Percentiles rank a stretch among this genome's conserved stretches.
Evolutionary conservation across 2,888 invertebrate genomes (phyloP).

Genomic region (Eupithecia subfuscata): DNA sequence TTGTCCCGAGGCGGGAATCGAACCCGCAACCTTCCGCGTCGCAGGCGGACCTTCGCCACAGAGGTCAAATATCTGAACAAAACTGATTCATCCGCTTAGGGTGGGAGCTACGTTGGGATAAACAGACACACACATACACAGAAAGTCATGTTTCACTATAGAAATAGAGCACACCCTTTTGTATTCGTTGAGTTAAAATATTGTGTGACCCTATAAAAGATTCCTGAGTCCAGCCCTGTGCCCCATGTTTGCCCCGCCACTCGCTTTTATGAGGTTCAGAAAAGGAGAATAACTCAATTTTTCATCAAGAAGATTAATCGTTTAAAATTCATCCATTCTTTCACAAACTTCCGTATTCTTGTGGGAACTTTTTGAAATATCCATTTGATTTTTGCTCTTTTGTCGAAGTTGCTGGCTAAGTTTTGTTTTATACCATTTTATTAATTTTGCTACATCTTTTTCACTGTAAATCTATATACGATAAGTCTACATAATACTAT

Average conservation of each 20-base stretch:
- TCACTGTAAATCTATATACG: neutral
- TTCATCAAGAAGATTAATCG: slow-evolving; percentile 76
- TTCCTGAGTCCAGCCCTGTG: slow-evolving; percentile 46
- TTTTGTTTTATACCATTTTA: neutral
- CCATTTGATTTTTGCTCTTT: slow-evolving; percentile 18
- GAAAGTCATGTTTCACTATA: neutral
- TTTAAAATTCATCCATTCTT: slow-evolving; percentile 74
- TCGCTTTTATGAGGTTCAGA: slow-evolving; percentile 68
- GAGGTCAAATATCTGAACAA: too few species aligned
- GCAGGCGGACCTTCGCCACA: too few species aligned
- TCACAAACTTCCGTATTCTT: slow-evolving; percentile 48
- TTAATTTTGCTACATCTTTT: neutral
- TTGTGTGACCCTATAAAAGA: neutral
- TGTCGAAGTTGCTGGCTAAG: neutral
- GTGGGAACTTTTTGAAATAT: slow-evolving; percentile 37
- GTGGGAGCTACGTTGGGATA: neutral
- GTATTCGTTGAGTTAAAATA: neutral
- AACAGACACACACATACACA: too few species aligned
- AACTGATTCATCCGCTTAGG: neutral
- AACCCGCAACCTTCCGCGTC: too few species aligned
- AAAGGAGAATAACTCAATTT: slow-evolving; percentile 64
- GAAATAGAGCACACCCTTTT: neutral
- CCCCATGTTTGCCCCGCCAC: slow-evolving; percentile 65
- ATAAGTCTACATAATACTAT: neutral
- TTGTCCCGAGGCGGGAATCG: too few species aligned